A percentile compares a stretch with the other conserved stretches of the same genome.
These are phyloP conservation scores for Euura lappo DNA, from an alignment of 1,140 invertebrate species.

Conservation along the genomic window DNA sequence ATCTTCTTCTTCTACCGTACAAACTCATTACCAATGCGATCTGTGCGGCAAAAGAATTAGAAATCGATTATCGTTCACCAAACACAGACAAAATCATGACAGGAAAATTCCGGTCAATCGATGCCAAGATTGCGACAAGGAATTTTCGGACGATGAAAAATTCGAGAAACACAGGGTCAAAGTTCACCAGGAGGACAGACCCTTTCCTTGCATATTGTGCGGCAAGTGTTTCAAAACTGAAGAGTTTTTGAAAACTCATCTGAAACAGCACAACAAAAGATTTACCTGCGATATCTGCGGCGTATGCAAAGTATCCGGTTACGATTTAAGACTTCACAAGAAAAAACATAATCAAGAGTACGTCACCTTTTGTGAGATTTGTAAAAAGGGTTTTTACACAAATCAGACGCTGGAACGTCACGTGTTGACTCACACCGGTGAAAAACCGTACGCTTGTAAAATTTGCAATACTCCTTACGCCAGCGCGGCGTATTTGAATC, in stretches of 20 bases:
- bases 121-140: constrained; percentile 22
- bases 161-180: constrained; percentile 31
- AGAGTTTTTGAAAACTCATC: constrained; percentile 50
- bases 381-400: constrained; percentile 50
- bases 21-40: constrained; percentile 31
- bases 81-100: constrained; percentile 25
- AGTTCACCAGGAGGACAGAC: constrained; percentile 42
- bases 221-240: constrained; percentile 65
- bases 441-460: constrained; percentile 76
- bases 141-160: constrained; percentile 27
- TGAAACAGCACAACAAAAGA: constrained; percentile 70
- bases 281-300: constrained; percentile 87
- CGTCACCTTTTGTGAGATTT: constrained; percentile 41
- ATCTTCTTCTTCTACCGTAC: not conserved
- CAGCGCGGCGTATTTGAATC: not conserved
- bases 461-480: constrained; percentile 9
- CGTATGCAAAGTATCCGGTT: constrained; percentile 58
- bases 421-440: constrained; percentile 63
- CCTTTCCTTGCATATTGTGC: constrained; percentile 56
- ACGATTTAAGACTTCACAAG: constrained; percentile 40
- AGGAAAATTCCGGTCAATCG: not conserved
- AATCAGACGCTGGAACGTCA: constrained; percentile 49
- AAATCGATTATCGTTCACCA: constrained; percentile 33
- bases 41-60: constrained; percentile 31
- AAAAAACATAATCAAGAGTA: constrained; percentile 47